These are phyloP conservation scores for Benthosema pterotum DNA, from an alignment of 2,797 vertebrate genomes.

Conservation along the genomic window DNA sequence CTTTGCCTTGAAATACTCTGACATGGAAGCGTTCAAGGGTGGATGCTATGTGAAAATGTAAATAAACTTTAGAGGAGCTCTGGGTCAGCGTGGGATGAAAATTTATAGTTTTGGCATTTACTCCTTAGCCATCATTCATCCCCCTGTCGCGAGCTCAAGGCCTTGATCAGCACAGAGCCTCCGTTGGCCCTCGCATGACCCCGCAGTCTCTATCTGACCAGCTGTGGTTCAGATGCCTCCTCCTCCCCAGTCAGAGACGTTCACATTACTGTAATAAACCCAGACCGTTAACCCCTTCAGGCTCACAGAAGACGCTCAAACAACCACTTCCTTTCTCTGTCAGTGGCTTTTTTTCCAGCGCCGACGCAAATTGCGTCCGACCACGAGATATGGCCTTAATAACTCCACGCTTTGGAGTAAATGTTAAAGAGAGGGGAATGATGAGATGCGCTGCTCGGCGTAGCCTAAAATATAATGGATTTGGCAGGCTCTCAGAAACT, in stretches of 20 bases:
- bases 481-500: constrained; percentile 51
- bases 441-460: constrained; percentile 25
- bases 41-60: constrained; percentile 81
- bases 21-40: constrained; percentile 70
- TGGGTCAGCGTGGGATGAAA: constrained; percentile 80
- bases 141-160: constrained; percentile 79
- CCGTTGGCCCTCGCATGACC: constrained; percentile 87
- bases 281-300: constrained; percentile 56
- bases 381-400: constrained; percentile 1
- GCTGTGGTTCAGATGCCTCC: constrained; percentile 86
- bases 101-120: constrained; percentile 87
- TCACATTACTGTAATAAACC: constrained; percentile 76
- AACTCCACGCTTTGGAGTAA: neutral
- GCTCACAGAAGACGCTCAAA: constrained; percentile 7
- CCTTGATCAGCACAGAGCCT: constrained; percentile 85
- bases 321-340: constrained; percentile 15
- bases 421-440: constrained; percentile 13
- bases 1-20: constrained; percentile 63
- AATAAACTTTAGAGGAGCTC: constrained; percentile 83
- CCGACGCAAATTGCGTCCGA: constrained; percentile 21
- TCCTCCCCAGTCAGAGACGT: constrained; percentile 78
- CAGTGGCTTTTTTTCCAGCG: constrained; percentile 2
- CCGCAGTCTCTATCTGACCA: constrained; percentile 85
- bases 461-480: constrained; percentile 44
- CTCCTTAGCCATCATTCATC: constrained; percentile 86